Percentiles rank a stretch among this genome's conserved stretches.
Conservation (phyloP, 2,113 vertebrate genomes). For the Podarcis muralis region DNA sequence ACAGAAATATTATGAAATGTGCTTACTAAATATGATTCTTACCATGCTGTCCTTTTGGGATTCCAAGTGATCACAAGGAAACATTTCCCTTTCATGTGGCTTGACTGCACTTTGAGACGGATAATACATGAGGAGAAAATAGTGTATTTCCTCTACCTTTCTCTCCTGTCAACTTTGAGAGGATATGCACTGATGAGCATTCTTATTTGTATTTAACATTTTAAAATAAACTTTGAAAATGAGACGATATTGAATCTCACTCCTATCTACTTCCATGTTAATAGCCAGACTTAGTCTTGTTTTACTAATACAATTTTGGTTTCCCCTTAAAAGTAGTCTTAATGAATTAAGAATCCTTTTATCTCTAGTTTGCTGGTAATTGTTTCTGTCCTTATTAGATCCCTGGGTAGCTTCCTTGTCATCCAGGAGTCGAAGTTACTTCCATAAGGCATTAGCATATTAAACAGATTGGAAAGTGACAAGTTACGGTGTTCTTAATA, state of each 20-base stretch:
- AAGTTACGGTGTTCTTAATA: conserved; percentile 60
- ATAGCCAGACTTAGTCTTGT: conserved; percentile 49
- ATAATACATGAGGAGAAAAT: not conserved
- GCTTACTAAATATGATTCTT: not conserved
- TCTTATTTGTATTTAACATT: conserved; percentile 13
- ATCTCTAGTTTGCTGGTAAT: conserved; percentile 47
- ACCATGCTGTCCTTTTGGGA: not conserved
- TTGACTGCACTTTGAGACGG: conserved; percentile 8
- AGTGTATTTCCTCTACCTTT: conserved; percentile 25
- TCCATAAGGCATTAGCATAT: conserved; percentile 51
- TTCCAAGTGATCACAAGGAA: conserved; percentile 31
- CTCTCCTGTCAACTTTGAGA: not conserved
- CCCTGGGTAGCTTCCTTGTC: conserved; percentile 46
- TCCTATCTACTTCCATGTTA: conserved; percentile 43
- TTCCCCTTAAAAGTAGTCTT: conserved; percentile 44
- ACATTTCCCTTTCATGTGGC: conserved; percentile 8
- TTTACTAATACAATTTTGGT: conserved; percentile 50
- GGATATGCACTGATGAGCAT: not conserved
- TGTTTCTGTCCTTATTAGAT: conserved; percentile 46
- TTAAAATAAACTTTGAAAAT: conserved; percentile 4
- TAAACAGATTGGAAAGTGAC: conserved; percentile 61
- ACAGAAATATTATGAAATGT: conserved; percentile 17
- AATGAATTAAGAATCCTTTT: conserved; percentile 49
- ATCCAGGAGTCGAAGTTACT: conserved; percentile 36
- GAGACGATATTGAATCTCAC: not conserved